These are phyloP conservation scores for Sula dactylatra DNA, from an alignment of 2,113 vertebrate species.

Conservation along the genomic window DNA sequence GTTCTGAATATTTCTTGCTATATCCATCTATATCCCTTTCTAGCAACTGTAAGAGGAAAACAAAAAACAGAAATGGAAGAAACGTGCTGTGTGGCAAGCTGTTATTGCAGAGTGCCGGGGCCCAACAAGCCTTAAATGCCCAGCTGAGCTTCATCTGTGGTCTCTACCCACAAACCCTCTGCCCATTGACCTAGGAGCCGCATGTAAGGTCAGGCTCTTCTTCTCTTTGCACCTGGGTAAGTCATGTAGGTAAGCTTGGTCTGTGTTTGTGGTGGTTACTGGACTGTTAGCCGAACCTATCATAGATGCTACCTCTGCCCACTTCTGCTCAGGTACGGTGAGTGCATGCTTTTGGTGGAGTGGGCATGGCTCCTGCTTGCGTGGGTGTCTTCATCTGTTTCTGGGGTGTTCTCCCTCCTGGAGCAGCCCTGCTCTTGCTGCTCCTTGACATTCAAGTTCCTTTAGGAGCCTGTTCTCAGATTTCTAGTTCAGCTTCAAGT, in stretches of 20 bases:
- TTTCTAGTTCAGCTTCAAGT: background rate
- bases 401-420: background rate
- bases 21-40: background rate
- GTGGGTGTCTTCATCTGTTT: background rate
- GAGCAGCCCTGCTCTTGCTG: background rate
- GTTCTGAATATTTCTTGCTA: background rate
- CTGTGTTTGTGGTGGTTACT: background rate
- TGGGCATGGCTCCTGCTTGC: background rate
- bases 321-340: background rate
- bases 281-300: no score
- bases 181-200: background rate
- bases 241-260: background rate
- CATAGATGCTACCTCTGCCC: background rate
- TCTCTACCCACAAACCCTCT: no score
- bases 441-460: background rate
- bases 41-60: background rate
- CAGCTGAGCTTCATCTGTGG: background rate
- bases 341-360: rapidly evolving
- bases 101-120: background rate
- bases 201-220: background rate
- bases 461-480: background rate
- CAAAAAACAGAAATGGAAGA: background rate
- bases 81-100: background rate
- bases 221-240: background rate
- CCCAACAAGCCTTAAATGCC: background rate